Evolutionary conservation across 2,797 vertebrate species (phyloP).

Genomic region (Characodon lateralis): DNA sequence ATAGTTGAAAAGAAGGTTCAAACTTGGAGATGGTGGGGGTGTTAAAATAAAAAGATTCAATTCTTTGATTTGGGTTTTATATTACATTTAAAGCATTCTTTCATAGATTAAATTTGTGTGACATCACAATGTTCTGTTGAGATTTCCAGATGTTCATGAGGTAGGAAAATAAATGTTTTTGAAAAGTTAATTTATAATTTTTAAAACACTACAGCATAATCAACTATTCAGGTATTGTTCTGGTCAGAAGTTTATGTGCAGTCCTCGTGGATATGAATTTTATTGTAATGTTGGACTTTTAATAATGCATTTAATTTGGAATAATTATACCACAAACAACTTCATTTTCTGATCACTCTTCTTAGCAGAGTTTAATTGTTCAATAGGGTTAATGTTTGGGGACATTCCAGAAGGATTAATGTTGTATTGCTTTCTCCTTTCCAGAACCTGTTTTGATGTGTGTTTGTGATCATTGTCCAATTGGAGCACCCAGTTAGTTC

Average conservation of each 20-base stretch:
- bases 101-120: neutral
- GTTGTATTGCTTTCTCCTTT: neutral
- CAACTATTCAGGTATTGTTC: too few species aligned
- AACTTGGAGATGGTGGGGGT: neutral
- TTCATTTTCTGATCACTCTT: neutral
- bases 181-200: too few species aligned
- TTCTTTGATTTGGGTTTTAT: neutral
- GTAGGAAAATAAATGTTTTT: constrained; percentile 25
- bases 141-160: constrained; percentile 26
- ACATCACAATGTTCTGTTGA: neutral
- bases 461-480: neutral
- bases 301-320: neutral
- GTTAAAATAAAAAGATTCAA: constrained; percentile 24
- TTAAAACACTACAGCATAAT: too few species aligned
- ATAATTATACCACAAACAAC: neutral
- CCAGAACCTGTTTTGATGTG: neutral
- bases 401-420: neutral
- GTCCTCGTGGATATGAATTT: neutral
- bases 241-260: too few species aligned
- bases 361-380: neutral
- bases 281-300: neutral
- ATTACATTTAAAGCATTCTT: neutral
- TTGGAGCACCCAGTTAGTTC: neutral
- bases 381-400: neutral
- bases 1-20: constrained; percentile 1